Evolutionary conservation across 1,140 invertebrate genomes (phyloP), one percentile per base, ranked within the genome.

Genomic region (Mylabris phalerata): DNA sequence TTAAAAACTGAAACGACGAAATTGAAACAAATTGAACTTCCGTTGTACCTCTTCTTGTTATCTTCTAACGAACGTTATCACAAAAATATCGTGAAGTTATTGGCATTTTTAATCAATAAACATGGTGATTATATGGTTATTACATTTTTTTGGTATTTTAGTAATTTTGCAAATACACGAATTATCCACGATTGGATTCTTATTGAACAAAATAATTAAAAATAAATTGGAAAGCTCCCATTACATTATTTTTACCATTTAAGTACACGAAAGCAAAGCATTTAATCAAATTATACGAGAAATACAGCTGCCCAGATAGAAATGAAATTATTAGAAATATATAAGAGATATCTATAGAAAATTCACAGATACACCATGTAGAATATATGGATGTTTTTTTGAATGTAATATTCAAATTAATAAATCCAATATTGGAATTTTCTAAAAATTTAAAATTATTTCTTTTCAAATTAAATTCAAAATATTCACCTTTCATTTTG

Each of bases 181-280:
- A 52, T 19, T 7, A 32, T 32, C 32, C 32, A 32, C 7, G 7
- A 2, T 32, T 32, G 32, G 32, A 32, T 32, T 32, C 10, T 54
- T 54, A 9, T 54, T 54, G 46, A 10, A 19, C 25, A 45, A 54
- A 45, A 41, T 44, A 19, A 52, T 43, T 27, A 45, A 32, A 54
- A 45, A 42, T 19, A 32, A 32, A 32, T 32, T 32, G 32, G 7
- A 46, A 46, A 54, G 51, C 51, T 54, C 51, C 51, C 42, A 46
- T 54, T 54, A 45, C 40, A 27, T 32, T 32, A 32, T 54, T 46
- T 54, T 39, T 32, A 54, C 46, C 42, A 32, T 54, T 50, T 54
- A 54, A 54, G 51, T 54, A 54, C 51, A 54, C 51, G 45, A 46
- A 54, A 46, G 44, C 27, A 54, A 54, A 54, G 51, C 51, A 54